Conservation (phyloP, 2,113 vertebrate species). For the Ranitomeya variabilis region DNA sequence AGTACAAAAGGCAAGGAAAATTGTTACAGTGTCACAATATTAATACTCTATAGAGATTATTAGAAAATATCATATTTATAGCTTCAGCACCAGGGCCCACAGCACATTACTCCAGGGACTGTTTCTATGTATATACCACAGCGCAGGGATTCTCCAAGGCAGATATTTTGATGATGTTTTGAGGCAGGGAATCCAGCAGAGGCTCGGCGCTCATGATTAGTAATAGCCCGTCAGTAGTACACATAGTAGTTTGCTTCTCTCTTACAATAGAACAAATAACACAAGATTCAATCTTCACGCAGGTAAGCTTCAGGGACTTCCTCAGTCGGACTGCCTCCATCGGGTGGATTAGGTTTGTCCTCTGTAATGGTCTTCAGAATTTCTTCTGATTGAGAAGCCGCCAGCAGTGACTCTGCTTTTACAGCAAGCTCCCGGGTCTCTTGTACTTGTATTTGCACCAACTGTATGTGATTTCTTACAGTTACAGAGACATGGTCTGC, state of each 20-base stretch:
- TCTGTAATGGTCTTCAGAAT: slow-evolving; percentile 65
- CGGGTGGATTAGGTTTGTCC: slow-evolving; percentile 59
- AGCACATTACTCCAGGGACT: not conserved
- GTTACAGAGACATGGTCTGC: slow-evolving; percentile 84
- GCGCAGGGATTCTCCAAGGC: not conserved
- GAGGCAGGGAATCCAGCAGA: not conserved
- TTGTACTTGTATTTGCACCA: slow-evolving; percentile 82
- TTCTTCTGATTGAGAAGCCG: slow-evolving; percentile 84
- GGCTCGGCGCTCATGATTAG: not conserved
- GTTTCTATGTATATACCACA: not conserved
- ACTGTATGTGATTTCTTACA: slow-evolving; percentile 79
- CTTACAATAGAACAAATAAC: not conserved
- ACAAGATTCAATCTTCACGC: slow-evolving; percentile 72
- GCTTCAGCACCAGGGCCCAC: not conserved
- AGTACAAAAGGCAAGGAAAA: not conserved
- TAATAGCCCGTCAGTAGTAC: not conserved
- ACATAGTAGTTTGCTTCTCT: not conserved
- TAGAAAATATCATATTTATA: not conserved
- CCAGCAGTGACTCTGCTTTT: slow-evolving; percentile 85
- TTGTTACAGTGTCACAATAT: not conserved
- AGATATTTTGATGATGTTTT: not conserved
- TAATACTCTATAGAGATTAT: not conserved
- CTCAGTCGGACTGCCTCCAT: slow-evolving; percentile 22
- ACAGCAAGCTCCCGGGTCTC: slow-evolving; percentile 78
- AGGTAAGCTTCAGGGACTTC: slow-evolving; percentile 76